Base-by-base conservation (phyloP, 2,113 vertebrate genomes). In the Azemiops feae region DNA sequence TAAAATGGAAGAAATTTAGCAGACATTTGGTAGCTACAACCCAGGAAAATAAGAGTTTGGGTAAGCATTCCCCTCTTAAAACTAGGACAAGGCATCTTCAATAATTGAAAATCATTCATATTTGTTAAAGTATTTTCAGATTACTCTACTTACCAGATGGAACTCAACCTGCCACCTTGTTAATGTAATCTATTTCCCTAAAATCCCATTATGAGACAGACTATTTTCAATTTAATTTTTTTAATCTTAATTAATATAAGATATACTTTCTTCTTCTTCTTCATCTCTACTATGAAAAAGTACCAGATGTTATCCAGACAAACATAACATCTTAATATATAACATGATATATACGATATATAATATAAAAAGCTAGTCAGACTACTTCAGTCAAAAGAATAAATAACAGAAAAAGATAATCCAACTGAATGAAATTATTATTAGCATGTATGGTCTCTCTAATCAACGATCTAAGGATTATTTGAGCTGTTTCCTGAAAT, bases 221-320 rank as follows among this genome's bases (percentile, higher is more conserved):
- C 74, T 39, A 89, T 94, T 96, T 95, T 88, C 95, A 96, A 90
- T 57, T 22, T 57, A 94, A 96, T 96, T 94, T 96, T 85, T 60
- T 87, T 39, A 95, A 12, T 50, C 87, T 87, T 87, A 92, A 89
- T 50, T 3, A 18, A 64, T 34, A 90, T 89, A 94, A 96, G 88
- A 12, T 60, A 10, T 85, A 69, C 47, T 94, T 64, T 85, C 89
- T 95, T 96, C 93, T 93, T 92, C 93, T 93, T 89, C 89, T 88
- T 50, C 27, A 74, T 50, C 9, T 50, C 47, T 88, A 91, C 55
- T 92, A 43, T 91, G n/a, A 94, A 18, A 10, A 55, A 94, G 39
- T 87, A 93, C 88, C 90, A 88, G 22, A 86, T 92, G 52, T 93
- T 94, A 92, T 90, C 64, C 91, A 81, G 87, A 52, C 30, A 60